Conservation (phyloP, 2,797 vertebrate species). For the Etheostoma perlongum region DNA sequence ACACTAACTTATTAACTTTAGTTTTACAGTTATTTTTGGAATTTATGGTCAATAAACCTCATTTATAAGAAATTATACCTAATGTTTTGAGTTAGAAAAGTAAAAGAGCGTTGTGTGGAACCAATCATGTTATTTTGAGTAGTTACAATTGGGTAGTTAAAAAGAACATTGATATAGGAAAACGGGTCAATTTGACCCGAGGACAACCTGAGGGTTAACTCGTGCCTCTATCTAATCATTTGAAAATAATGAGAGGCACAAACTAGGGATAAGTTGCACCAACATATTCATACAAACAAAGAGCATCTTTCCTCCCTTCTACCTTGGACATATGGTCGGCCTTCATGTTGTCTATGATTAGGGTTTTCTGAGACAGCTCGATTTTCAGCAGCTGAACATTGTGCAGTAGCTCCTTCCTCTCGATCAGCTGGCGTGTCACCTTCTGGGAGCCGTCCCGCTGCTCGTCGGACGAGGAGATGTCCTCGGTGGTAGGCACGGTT, state of each 20-base stretch:
- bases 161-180: no score
- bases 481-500: conserved; percentile 94
- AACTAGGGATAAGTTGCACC: neutral
- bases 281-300: neutral
- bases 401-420: conserved; percentile 94
- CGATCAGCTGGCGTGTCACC: conserved; percentile 93
- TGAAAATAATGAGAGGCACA: neutral
- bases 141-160: no score
- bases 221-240: neutral
- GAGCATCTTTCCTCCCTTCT: conserved; percentile 15
- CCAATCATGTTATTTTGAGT: no score
- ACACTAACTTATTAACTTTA: no score
- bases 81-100: no score
- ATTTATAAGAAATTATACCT: no score
- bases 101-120: no score
- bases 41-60: no score
- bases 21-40: no score
- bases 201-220: neutral
- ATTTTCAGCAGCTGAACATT: conserved; percentile 93
- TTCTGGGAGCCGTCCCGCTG: conserved; percentile 81
- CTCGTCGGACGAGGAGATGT: conserved; percentile 94
- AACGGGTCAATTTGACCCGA: no score
- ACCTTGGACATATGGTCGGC: conserved; percentile 95
- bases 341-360: conserved; percentile 96
- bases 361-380: conserved; percentile 94